phyloP scores from a whole-genome alignment of 2,113 vertebrate genomes.

The Tachuris rubrigastra region DNA sequence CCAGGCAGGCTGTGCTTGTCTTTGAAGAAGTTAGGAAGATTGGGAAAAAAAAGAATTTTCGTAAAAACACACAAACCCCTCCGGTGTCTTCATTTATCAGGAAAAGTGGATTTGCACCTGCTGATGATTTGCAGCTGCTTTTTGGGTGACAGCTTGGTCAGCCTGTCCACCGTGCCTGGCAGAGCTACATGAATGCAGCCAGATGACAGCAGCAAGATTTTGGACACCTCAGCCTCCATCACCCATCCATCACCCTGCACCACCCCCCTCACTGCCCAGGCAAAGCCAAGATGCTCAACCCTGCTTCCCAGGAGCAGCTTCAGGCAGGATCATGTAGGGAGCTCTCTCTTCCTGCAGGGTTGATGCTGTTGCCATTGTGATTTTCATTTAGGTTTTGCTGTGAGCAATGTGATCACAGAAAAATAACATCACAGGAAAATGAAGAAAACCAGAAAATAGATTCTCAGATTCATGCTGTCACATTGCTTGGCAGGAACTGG shows the following conservation, averaged over 20 bases:
- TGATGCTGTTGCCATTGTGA: neutral
- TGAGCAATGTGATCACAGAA: neutral
- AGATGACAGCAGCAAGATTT: neutral
- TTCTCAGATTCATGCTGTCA: neutral
- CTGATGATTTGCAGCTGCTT: neutral
- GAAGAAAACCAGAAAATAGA: neutral
- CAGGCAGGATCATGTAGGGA: neutral
- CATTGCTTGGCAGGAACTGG: neutral
- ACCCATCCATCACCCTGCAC: neutral
- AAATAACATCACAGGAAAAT: neutral
- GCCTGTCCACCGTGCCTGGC: rapidly evolving
- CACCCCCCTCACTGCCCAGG: neutral
- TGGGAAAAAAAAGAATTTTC: neutral
- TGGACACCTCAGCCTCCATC: neutral
- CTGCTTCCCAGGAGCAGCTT: neutral
- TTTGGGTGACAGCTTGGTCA: neutral
- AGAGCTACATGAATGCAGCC: neutral
- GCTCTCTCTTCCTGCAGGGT: neutral
- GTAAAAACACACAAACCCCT: neutral
- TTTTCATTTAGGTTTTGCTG: neutral
- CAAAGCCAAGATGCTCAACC: neutral
- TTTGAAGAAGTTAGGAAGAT: neutral
- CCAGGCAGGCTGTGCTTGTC: neutral
- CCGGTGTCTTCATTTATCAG: neutral
- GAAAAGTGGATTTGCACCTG: neutral